Evolutionary conservation across 2,888 invertebrate genomes (phyloP).

Genomic region (Drosophila koepferae): DNA sequence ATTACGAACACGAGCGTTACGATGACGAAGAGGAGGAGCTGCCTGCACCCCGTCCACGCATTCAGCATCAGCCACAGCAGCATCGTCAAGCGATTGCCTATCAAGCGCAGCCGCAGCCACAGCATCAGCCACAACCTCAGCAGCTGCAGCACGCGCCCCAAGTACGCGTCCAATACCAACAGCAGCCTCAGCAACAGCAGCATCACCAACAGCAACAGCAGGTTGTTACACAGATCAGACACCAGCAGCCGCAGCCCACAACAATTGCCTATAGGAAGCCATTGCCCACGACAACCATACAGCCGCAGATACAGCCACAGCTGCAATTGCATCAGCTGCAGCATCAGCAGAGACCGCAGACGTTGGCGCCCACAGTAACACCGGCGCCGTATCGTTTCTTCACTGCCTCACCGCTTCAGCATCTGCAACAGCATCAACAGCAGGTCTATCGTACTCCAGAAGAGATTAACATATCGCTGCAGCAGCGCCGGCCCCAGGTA

Average conservation of each 20-base stretch:
- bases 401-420: constrained; percentile 82
- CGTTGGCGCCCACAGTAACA: constrained; percentile 83
- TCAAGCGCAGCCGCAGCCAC: constrained; percentile 57
- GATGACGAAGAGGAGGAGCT: constrained; percentile 83
- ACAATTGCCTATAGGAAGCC: constrained; percentile 80
- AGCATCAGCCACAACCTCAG: constrained; percentile 55
- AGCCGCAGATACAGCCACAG: constrained; percentile 79
- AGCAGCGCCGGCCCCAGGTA: constrained; percentile 90
- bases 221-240: constrained; percentile 71
- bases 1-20: constrained; percentile 88
- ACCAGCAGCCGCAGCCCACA: constrained; percentile 78
- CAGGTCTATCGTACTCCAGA: constrained; percentile 94
- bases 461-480: constrained; percentile 94
- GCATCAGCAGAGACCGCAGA: constrained; percentile 75
- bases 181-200: constrained; percentile 50
- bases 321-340: constrained; percentile 73
- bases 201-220: constrained; percentile 67
- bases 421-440: constrained; percentile 82
- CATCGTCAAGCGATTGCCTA: constrained; percentile 63
- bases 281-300: constrained; percentile 74
- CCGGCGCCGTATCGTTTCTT: constrained; percentile 84
- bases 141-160: constrained; percentile 62
- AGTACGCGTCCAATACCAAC: constrained; percentile 62
- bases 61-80: constrained; percentile 73
- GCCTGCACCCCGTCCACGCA: constrained; percentile 80